Base-by-base conservation (phyloP, 2,113 vertebrate species). In the Xiphophorus couchianus region DNA sequence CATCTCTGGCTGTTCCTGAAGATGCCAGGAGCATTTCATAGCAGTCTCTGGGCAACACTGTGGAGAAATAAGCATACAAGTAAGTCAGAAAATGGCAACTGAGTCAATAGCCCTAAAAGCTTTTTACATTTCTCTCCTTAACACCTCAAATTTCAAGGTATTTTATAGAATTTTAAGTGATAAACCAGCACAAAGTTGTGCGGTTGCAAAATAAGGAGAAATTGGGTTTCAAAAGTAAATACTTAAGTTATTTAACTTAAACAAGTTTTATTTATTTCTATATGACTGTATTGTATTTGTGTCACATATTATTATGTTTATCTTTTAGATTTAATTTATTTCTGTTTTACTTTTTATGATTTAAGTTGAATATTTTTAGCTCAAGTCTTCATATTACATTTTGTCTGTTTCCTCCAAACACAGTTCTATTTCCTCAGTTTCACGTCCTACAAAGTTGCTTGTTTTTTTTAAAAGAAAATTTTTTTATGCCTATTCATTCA, bases 41-140 rank as follows among this genome's bases (percentile, higher is more conserved):
- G 80, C 96, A 97, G 80, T 96, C 95, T 71, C 93, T 94, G 62
- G 94, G 95, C 58, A 95, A 89, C 48, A 89, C 96, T 96, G 88
- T 73, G 62, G 54, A 37, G 54, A 44, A 70, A 86, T 64, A 2
- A 6, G 82, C 29, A 80, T 35, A 69, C 48, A 12, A 82, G 72
- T 15, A 7, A 33, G 31, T 65, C 22, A 22, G 62, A 17, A 35
- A 65, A 62, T 19, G 4, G 39, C 12, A 42, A 15, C 14, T 42
- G 39, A 42, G 39, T 42, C 39, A 42, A 42, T 15, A 42, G 39
- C 3, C 39, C 19, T 8, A 25, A 25, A 37, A 19, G 48, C 8
- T 58, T 58, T 58, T 58, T 58, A 7, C 5, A 9, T 3, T 58
- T n/a, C 8, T 58, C 8, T 10, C 2, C 3, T 42, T 15, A 15